Evolutionary conservation across 2,113 vertebrate species (phyloP).

Genomic region (Glareola pratincola): DNA sequence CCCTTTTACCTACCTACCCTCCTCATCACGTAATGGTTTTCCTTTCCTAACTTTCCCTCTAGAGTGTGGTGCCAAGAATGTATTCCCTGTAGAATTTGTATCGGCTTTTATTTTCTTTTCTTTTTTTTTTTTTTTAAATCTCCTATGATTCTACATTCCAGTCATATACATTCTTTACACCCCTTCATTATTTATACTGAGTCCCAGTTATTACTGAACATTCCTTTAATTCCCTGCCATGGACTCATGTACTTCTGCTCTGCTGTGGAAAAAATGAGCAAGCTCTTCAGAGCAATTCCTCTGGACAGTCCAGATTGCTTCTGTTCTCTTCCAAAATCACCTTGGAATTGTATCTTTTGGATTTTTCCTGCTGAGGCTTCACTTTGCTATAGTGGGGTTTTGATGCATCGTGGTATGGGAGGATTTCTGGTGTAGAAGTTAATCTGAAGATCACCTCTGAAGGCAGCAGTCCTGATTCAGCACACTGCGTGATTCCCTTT

Average conservation of each 20-base stretch:
- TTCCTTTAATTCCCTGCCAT: neutral
- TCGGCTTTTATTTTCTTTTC: neutral
- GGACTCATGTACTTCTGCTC: neutral
- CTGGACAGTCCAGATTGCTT: neutral
- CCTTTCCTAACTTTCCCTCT: neutral
- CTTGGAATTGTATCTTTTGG: neutral
- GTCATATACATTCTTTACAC: neutral
- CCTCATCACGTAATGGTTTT: neutral
- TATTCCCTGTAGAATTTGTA: neutral
- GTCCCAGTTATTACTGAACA: neutral
- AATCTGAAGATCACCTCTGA: neutral
- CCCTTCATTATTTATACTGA: neutral
- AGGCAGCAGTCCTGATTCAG: neutral
- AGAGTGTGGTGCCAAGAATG: neutral
- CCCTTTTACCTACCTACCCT: neutral
- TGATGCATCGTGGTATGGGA: rapidly evolving
- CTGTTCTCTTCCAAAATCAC: neutral
- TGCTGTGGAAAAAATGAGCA: neutral
- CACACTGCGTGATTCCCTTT: rapidly evolving
- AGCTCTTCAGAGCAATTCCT: neutral
- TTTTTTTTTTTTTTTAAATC: neutral
- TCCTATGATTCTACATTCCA: neutral
- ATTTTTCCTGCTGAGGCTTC: neutral
- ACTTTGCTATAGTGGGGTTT: rapidly evolving
- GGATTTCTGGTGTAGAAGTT: neutral